phyloP scores from a whole-genome alignment of 2,113 vertebrate species.

The Rhinolophus sinicus region DNA sequence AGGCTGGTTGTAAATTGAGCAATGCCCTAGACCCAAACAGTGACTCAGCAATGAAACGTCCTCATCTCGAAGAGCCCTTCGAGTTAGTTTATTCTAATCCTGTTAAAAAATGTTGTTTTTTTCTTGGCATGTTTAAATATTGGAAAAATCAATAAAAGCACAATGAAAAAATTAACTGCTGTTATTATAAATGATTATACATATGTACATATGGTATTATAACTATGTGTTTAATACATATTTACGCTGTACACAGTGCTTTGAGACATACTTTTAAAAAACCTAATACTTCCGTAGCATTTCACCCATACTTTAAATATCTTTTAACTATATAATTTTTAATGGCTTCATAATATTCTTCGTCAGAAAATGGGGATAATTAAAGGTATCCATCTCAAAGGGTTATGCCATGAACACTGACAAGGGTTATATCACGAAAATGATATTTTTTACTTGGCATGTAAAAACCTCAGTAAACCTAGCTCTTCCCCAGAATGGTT shows the following conservation, averaged over 20 bases:
- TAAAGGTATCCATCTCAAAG: slow-evolving; percentile 14
- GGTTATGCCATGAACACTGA: not conserved
- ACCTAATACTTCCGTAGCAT: not conserved
- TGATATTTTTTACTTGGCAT: not conserved
- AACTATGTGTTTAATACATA: not conserved
- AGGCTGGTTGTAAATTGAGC: not conserved
- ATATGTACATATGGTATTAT: not conserved
- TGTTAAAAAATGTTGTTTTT: not conserved
- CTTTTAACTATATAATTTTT: not conserved
- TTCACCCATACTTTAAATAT: slow-evolving; percentile 1
- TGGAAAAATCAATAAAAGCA: slow-evolving; percentile 23
- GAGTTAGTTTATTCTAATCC: not conserved
- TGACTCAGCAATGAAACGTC: not conserved
- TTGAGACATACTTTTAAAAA: slow-evolving; percentile 26
- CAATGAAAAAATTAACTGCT: slow-evolving; percentile 12
- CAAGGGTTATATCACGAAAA: not conserved
- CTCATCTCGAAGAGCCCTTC: not conserved
- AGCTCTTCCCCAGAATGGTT: not conserved
- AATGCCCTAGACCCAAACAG: not conserved
- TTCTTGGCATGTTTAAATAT: not conserved
- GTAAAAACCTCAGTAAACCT: not conserved
- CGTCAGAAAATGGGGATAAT: not conserved
- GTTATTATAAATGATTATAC: not conserved
- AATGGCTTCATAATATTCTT: slow-evolving; percentile 17
- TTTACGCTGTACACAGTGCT: not conserved